These are phyloP conservation scores for Endotricha flammealis DNA, from an alignment of 2,888 invertebrate genomes.

Conservation along the genomic window DNA sequence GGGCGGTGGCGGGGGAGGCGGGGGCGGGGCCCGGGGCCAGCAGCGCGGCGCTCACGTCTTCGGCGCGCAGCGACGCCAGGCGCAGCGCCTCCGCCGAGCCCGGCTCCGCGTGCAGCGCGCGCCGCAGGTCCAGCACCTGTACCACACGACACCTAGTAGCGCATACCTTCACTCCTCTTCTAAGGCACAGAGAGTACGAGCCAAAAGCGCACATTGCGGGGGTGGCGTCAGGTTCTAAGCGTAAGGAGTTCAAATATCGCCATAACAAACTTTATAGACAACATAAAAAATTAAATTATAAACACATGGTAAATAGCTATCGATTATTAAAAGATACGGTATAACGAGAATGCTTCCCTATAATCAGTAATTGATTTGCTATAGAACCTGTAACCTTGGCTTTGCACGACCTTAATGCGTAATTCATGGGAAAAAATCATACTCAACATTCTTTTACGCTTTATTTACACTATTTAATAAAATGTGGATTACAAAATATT, in stretches of 20 bases:
- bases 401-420: neutral
- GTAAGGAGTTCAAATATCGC: neutral
- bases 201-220: neutral
- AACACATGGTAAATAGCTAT: too few species aligned
- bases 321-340: neutral
- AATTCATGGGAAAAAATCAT: neutral
- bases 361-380: conserved; percentile 1
- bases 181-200: neutral
- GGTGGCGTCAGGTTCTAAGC: neutral
- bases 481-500: neutral
- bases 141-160: conserved; percentile 42
- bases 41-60: conserved; percentile 75
- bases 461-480: conserved; percentile 2
- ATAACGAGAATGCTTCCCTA: neutral
- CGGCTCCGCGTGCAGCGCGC: conserved; percentile 87
- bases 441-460: neutral
- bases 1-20: conserved; percentile 50
- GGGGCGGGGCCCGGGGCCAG: conserved; percentile 33
- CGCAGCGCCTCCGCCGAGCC: conserved; percentile 76
- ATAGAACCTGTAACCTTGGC: conserved; percentile 10
- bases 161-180: conserved; percentile 24
- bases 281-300: too few species aligned
- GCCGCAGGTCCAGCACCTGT: conserved; percentile 89
- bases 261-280: too few species aligned
- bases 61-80: conserved; percentile 72